Base-by-base conservation (phyloP, 2,113 vertebrate species). In the Poeciliopsis turrubarensis region DNA sequence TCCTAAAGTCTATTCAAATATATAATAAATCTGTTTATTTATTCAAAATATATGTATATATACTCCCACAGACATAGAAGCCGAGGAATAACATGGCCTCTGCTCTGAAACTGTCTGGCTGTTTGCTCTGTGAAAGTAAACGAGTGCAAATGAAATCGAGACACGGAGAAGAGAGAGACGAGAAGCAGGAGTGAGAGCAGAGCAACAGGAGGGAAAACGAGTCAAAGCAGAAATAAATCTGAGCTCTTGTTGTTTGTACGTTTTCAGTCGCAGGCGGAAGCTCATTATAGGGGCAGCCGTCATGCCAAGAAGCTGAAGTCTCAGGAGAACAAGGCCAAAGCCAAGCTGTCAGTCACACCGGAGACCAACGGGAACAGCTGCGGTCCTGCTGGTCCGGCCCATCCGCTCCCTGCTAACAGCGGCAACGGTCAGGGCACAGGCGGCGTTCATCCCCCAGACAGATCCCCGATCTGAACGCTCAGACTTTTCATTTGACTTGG, bases 251-350 rank as follows among this genome's bases (percentile, higher is more conserved):
- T 1, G 69, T 32, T 22, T 76, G 4, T 74, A 19, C 39, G 10
- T 51, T 0, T 25, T 76, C 88, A 87, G 88, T 85, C 86, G 72
- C 97, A 99, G 95, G 97, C 98, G 69, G 97, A 99, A 93, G 97
- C 98, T 81, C 98, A 99, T 93, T 99, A 97, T 96, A 97, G 96
- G 96, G 98, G 98, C 93, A 97, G 97, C 93, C 99, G 98, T 92
- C 98, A 99, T 88, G 97, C 96, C 94, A 99, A 98, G 96, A 99
- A 98, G 96, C 94, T 99, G 91, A 99, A 98, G 96, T 96, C 96
- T 89, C 96, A 98, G 93, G 97, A 98, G 94, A 96, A 95, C 91
- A 98, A 97, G 95, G 94, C 95, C 87, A 99, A 98, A 95, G 94
- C 92, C 93, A 98, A 97, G 89, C 94, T 94, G 94, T 95, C 97